Percentiles rank a stretch among this genome's conserved stretches.
Conservation (phyloP, 1,140 invertebrate genomes). For the Camponotus floridanus region DNA sequence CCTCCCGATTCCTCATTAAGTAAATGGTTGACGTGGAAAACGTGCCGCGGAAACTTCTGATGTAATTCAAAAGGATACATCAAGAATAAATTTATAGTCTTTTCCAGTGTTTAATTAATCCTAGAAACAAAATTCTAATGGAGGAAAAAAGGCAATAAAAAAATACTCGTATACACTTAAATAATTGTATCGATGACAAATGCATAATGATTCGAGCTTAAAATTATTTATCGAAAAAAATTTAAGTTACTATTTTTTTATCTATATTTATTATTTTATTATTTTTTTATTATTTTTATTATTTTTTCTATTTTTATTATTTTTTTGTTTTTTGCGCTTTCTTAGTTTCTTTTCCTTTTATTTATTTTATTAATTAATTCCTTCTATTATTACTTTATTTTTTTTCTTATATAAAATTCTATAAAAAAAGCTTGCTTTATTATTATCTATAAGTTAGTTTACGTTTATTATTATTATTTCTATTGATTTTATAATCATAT, state of each 20-base stretch:
- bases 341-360: not conserved
- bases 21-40: conserved; percentile 60
- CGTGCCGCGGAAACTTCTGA: conserved; percentile 46
- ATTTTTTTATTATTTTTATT: no score
- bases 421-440: no score
- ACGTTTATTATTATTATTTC: not conserved
- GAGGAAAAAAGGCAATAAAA: not conserved
- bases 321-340: no score
- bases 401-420: no score
- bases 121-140: not conserved
- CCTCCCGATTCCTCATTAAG: conserved; percentile 69
- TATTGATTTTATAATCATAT: not conserved
- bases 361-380: not conserved
- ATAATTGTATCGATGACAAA: not conserved
- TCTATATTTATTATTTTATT: no score
- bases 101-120: conserved; percentile 22
- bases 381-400: not conserved
- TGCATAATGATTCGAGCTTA: not conserved
- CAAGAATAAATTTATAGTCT: not conserved
- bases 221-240: not conserved
- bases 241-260: no score
- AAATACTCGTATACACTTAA: not conserved
- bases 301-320: no score
- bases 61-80: conserved; percentile 69
- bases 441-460: no score